These are phyloP conservation scores for Chaetops frenatus DNA, from an alignment of 2,113 vertebrate genomes.

Conservation along the genomic window DNA sequence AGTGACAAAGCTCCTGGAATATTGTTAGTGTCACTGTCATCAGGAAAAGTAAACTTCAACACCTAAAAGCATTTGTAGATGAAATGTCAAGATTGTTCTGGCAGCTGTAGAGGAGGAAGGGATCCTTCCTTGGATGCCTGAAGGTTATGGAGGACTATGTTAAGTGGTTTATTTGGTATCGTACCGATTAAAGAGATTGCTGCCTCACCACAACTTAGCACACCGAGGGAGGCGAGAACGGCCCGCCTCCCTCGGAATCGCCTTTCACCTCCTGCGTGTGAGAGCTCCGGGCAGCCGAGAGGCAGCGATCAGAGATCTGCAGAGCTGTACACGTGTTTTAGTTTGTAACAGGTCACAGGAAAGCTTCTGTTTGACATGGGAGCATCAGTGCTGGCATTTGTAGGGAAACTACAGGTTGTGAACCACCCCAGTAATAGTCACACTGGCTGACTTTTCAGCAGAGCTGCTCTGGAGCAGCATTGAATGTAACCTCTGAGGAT, in stretches of 20 bases:
- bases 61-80: background rate
- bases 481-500: background rate
- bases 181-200: background rate
- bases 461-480: background rate
- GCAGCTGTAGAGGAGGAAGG: background rate
- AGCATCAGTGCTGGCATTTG: background rate
- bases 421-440: background rate
- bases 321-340: background rate
- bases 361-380: background rate
- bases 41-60: background rate
- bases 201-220: background rate
- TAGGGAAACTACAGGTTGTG: background rate
- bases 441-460: background rate
- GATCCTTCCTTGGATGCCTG: background rate
- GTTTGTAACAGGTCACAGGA: background rate
- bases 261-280: background rate
- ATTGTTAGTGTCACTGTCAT: background rate
- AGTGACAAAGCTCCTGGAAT: background rate
- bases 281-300: background rate
- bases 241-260: background rate
- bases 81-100: conserved; percentile 14
- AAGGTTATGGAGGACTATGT: background rate
- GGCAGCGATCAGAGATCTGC: background rate
- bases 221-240: background rate
- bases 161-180: conserved; percentile 17